Percentiles rank a stretch among this genome's conserved stretches.
phyloP scores from a whole-genome alignment of 2,797 vertebrate genomes.

The Lithobates sylvaticus region DNA sequence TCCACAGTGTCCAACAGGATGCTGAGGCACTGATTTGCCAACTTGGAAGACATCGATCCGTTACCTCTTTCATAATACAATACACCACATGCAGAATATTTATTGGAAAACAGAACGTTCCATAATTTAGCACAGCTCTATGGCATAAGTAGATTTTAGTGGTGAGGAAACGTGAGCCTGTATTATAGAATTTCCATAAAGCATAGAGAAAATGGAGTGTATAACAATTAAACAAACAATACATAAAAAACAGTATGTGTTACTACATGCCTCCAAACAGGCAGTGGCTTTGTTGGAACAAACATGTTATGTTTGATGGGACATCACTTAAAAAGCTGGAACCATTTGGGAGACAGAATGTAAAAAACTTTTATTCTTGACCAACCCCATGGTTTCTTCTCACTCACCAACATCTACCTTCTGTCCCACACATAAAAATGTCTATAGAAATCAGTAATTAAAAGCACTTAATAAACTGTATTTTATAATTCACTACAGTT shows the following conservation, averaged over 20 bases:
- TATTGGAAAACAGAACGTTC: neutral
- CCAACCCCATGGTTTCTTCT: neutral
- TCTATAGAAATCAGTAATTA: neutral
- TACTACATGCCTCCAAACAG: neutral
- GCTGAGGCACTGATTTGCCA: neutral
- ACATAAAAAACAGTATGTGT: neutral
- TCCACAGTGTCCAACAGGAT: neutral
- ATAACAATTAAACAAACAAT: neutral
- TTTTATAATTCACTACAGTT: neutral
- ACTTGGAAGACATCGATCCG: neutral
- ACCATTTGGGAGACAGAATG: neutral
- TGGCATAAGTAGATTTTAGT: neutral
- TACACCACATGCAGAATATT: neutral
- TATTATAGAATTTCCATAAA: neutral
- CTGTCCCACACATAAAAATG: neutral
- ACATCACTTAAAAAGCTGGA: too few relatives aligned
- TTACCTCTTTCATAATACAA: neutral
- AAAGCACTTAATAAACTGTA: neutral
- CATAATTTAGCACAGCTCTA: slow-evolving; percentile 14
- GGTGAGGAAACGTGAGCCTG: neutral
- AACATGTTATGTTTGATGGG: too few relatives aligned
- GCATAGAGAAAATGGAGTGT: neutral
- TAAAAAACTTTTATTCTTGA: neutral
- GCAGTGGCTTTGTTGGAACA: neutral
- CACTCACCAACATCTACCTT: neutral